These are phyloP conservation scores for Ascaphus truei DNA, from an alignment of 2,113 vertebrate genomes.

Conservation along the genomic window DNA sequence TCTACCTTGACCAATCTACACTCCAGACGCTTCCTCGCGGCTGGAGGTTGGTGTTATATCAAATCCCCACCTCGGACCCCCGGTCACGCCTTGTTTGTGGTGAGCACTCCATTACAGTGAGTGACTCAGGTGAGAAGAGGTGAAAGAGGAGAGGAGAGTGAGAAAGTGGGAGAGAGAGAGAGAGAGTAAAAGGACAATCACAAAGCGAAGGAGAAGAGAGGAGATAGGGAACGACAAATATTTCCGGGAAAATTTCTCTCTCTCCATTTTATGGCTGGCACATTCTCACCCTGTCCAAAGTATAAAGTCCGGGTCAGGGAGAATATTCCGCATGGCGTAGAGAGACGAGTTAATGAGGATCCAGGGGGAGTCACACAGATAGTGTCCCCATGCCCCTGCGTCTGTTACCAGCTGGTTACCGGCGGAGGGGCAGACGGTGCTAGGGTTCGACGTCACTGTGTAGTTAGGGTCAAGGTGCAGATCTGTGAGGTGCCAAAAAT, in stretches of 20 bases:
- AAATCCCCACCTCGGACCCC: no score
- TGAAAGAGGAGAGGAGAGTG: background rate
- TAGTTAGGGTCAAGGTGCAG: constrained; percentile 83
- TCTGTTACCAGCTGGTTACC: constrained; percentile 53
- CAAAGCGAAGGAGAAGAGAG: no score
- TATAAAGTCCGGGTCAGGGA: constrained; percentile 82
- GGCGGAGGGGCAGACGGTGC: constrained; percentile 72
- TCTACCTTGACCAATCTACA: no score
- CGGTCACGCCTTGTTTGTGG: no score
- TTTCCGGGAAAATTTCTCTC: no score
- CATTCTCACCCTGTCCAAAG: constrained; percentile 88
- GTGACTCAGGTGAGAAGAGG: no score
- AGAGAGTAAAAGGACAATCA: background rate
- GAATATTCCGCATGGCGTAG: constrained; percentile 71
- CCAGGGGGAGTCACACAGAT: constrained; percentile 85
- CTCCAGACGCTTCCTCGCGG: no score
- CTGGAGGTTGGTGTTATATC: no score
- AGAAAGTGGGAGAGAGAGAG: background rate
- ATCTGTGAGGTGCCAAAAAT: constrained; percentile 90
- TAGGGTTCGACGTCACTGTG: constrained; percentile 48
- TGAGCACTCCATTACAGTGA: no score
- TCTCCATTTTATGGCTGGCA: background rate
- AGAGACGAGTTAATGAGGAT: constrained; percentile 72
- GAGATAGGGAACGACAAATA: no score
- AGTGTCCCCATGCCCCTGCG: constrained; percentile 77